A percentile compares a stretch with the other conserved stretches of the same genome.
Evolutionary conservation across 2,888 invertebrate species (phyloP).

Genomic region (Xylophagus ater): DNA sequence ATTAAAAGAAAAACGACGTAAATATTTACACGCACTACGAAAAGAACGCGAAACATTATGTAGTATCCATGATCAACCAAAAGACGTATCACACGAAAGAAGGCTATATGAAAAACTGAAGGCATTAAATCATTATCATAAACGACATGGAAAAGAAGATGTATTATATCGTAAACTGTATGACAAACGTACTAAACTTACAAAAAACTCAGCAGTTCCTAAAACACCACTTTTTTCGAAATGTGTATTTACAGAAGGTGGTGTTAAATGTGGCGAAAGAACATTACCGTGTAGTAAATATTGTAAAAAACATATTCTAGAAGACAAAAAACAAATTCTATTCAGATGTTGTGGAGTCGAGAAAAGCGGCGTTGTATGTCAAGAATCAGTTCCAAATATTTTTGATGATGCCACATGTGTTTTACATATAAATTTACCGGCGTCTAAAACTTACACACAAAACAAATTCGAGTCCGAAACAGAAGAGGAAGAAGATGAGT

Average conservation of each 20-base stretch:
- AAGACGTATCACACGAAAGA: constrained; percentile 56
- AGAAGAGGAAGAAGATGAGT: constrained; percentile 45
- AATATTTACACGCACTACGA: constrained; percentile 60
- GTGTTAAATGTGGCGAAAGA: no score
- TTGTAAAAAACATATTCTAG: constrained; percentile 77
- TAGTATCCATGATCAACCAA: no score
- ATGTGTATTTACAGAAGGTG: constrained; percentile 68
- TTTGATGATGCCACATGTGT: constrained; percentile 57
- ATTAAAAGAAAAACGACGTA: constrained; percentile 57
- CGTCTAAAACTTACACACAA: constrained; percentile 52
- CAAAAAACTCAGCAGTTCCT: constrained; percentile 20
- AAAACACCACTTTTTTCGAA: constrained; percentile 46
- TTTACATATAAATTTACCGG: constrained; percentile 57
- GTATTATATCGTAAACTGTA: no score
- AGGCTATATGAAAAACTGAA: no score
- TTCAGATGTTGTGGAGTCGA: constrained; percentile 62
- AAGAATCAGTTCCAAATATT: no score
- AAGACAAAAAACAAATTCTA: no score
- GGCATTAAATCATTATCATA: no score
- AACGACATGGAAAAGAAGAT: no score
- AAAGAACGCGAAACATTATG: constrained; percentile 68
- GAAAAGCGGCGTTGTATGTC: constrained; percentile 58
- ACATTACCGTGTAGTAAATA: constrained; percentile 73
- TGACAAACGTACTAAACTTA: constrained; percentile 43
- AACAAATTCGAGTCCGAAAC: constrained; percentile 49